phyloP scores from a whole-genome alignment of 2,797 vertebrate species.

The Enteromius mattozi region DNA sequence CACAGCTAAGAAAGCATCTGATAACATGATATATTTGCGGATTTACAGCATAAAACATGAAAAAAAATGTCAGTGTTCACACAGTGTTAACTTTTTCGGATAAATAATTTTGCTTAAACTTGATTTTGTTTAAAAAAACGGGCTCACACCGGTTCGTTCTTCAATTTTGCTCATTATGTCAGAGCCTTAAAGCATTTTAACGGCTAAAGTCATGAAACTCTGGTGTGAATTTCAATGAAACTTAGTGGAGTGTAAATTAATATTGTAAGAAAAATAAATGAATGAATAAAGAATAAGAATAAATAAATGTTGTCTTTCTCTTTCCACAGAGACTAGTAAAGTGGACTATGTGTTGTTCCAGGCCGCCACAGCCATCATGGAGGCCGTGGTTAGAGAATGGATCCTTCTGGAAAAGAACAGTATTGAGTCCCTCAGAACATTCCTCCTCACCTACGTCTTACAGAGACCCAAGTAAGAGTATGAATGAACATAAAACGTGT shows the following conservation, averaged over 20 bases:
- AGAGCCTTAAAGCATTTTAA: not conserved
- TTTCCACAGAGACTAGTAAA: constrained; percentile 92
- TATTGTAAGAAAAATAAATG: not conserved
- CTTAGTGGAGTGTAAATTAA: not conserved
- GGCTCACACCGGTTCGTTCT: not conserved
- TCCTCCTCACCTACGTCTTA: constrained; percentile 98
- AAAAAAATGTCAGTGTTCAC: not conserved
- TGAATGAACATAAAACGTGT: not conserved
- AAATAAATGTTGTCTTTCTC: not conserved
- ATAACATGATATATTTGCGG: not conserved
- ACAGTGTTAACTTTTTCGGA: not conserved
- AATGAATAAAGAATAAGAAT: not conserved
- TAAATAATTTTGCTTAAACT: not conserved
- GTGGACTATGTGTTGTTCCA: constrained; percentile 99
- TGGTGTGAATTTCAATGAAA: not conserved
- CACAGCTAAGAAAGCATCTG: not conserved
- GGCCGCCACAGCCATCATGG: constrained; percentile 98
- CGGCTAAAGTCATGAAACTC: not conserved
- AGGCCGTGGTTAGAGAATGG: constrained; percentile 98
- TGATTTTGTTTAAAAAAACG: not conserved
- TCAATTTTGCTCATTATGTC: not conserved
- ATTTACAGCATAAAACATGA: not conserved
- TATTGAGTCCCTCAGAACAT: constrained; percentile 95
- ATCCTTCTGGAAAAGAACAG: constrained; percentile 95
- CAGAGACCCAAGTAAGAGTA: constrained; percentile 93